Base-by-base conservation (phyloP, 2,113 vertebrate genomes). In the Upupa epops region DNA sequence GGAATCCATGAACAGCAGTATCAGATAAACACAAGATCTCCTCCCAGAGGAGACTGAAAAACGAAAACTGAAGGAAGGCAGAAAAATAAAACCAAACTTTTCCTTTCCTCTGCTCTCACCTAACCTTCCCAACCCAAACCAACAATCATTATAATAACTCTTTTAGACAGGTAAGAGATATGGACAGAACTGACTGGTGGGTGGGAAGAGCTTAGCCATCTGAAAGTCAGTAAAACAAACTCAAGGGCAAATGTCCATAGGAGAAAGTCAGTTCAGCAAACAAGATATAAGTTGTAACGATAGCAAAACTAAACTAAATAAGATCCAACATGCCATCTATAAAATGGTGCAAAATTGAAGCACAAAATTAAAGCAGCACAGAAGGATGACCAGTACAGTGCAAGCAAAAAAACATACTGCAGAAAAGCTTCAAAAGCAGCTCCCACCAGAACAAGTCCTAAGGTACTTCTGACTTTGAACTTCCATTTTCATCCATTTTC, bases 401-500 rank as follows among this genome's bases (percentile, higher is more conserved):
- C 21, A 72, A 74, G 83, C 8, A 86, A 60, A 19, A 55, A 91
- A 51, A 8, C 17, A 31, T 13, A 22, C 8, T 17, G 17, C 26
- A 64, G 66, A 77, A 66, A 55, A 10, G 63, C n/a, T 68, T n/a
- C 1, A 6, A 70, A 72, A 86, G 18, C 19, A 49, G 6, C 25
- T 88, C 32, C 71, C 26, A 70, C 16, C 20, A 55, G 2, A 60
- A 13, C 8, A 83, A 64, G 7, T 60, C 31, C 19, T 52, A 72
- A 83, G 26, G 29, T 61, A 58, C 6, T 60, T 28, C 36, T 55
- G 37, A 46, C 31, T 95, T 76, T 77, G 34, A 88, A 73, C 9
- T 79, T 84, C 51, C 21, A 28, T 75, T 83, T 90, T 89, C 64
- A 90, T 84, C 46, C 21, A 28, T 75, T 83, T 90, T 88, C 64